phyloP scores from a whole-genome alignment of 2,113 vertebrate species.

The Erythrolamprus reginae region DNA sequence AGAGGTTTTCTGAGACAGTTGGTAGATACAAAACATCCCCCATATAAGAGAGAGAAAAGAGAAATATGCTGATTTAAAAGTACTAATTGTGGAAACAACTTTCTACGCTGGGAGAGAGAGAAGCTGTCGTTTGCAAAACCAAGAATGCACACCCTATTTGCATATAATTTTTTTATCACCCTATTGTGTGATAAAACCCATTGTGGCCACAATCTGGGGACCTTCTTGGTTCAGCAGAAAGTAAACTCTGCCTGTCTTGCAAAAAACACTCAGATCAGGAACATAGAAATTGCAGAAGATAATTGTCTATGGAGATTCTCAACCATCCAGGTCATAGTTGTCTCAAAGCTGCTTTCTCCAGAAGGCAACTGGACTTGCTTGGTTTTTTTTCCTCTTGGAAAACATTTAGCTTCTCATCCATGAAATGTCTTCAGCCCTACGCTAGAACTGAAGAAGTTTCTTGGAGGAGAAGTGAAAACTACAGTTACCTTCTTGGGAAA shows the following conservation, averaged over 20 bases:
- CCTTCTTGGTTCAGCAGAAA: too few relatives aligned
- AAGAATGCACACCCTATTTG: not conserved
- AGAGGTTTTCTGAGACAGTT: not conserved
- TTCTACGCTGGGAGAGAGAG: not conserved
- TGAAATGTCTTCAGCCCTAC: not conserved
- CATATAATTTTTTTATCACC: not conserved
- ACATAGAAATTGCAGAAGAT: not conserved
- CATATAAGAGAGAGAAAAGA: not conserved
- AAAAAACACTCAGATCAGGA: not conserved
- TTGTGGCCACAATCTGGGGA: not conserved
- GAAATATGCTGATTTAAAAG: not conserved
- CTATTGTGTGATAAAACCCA: too few relatives aligned
- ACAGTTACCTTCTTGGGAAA: not conserved
- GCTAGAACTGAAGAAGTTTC: not conserved
- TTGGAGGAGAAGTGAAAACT: too few relatives aligned
- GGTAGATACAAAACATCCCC: too few relatives aligned
- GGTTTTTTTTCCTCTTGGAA: not conserved
- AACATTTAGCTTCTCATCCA: not conserved
- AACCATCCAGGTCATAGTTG: too few relatives aligned
- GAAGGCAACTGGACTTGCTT: not conserved
- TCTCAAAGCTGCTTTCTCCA: not conserved
- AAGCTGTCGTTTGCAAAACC: not conserved
- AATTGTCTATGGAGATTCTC: not conserved
- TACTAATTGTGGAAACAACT: not conserved
- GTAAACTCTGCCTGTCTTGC: not conserved